Evolutionary conservation across 2,888 invertebrate genomes (phyloP), one percentile per base, ranked within the genome.

Genomic region (Scaptomyza reducta): DNA sequence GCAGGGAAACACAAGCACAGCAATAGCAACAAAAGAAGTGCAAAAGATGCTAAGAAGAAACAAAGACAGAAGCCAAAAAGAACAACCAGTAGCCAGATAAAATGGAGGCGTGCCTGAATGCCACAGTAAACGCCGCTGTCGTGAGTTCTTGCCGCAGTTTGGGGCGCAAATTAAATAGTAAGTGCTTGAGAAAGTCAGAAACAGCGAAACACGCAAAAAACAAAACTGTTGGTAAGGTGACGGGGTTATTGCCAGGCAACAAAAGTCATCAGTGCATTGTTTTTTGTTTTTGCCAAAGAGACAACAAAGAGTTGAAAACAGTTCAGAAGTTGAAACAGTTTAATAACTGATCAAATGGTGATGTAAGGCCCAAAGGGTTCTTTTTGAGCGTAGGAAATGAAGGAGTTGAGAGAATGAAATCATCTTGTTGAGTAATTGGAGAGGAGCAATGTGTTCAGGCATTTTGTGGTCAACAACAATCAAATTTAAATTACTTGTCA

Each of bases 141-240:
- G 72, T 72, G 62, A 74, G 69, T 57, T 38, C 9, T 9, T 58
- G 59, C 49, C 56, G 70, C 53, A 55, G 62, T 57, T 75, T 38
- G 14, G 74, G 78, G 75, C 64, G 79, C 88, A 80, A 80, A 80
- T 80, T 87, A 85, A 81, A 81, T 81, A 84, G 78, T 81, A 83
- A 81, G 79, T 81, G 87, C 84, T 86, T 88, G 88, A 86, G 3
- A 83, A 88, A 81, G 67, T 86, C 79, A 62, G 44, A 45, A 62
- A 53, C 65, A 67, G 51, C 46, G n/a, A n/a, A n/a, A n/a, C n/a
- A n/a, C n/a, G n/a, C n/a, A n/a, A n/a, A n/a, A n/a, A n/a, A n/a
- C n/a, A n/a, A n/a, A n/a, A n/a, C n/a, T n/a, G n/a, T n/a, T n/a
- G n/a, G n/a, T 46, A 59, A 70, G 53, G 54, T 50, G 33, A 14